A percentile compares a stretch with the other conserved stretches of the same genome.
phyloP scores from a whole-genome alignment of 1,140 invertebrate species.

The Bactericera cockerelli region DNA sequence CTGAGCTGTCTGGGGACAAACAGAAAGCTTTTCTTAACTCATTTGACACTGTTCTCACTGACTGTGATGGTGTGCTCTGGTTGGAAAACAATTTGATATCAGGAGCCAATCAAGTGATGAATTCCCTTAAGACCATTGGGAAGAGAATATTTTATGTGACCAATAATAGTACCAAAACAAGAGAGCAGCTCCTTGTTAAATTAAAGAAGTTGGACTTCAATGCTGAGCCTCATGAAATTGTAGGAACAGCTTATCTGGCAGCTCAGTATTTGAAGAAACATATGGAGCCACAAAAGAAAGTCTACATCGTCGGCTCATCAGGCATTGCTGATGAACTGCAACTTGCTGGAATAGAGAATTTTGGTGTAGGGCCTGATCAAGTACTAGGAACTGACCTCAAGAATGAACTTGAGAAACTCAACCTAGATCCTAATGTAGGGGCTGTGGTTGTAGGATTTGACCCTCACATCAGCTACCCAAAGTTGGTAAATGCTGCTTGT shows the following conservation, averaged over 20 bases:
- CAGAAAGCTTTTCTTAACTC: slow-evolving; percentile 47
- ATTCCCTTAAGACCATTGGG: slow-evolving; percentile 48
- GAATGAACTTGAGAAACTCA: slow-evolving; percentile 13
- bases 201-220: slow-evolving; percentile 58
- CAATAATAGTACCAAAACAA: slow-evolving; percentile 83
- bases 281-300: slow-evolving; percentile 59
- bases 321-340: slow-evolving; percentile 70
- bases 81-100: slow-evolving; percentile 48
- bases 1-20: slow-evolving; percentile 30
- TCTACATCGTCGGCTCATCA: slow-evolving; percentile 63
- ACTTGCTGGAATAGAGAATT: slow-evolving; percentile 52
- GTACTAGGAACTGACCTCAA: not conserved
- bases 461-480: slow-evolving; percentile 74
- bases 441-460: slow-evolving; percentile 93
- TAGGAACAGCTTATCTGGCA: slow-evolving; percentile 67
- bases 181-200: slow-evolving; percentile 60
- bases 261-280: slow-evolving; percentile 55
- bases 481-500: slow-evolving; percentile 75
- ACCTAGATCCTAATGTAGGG: slow-evolving; percentile 56
- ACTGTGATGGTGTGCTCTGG: slow-evolving; percentile 85
- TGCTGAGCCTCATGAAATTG: slow-evolving; percentile 52
- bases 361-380: slow-evolving; percentile 48
- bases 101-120: slow-evolving; percentile 52
- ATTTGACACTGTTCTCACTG: slow-evolving; percentile 61
- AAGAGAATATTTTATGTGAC: slow-evolving; percentile 84